Base-by-base conservation (phyloP, 2,113 vertebrate species). In the Psilopogon haemacephalus region DNA sequence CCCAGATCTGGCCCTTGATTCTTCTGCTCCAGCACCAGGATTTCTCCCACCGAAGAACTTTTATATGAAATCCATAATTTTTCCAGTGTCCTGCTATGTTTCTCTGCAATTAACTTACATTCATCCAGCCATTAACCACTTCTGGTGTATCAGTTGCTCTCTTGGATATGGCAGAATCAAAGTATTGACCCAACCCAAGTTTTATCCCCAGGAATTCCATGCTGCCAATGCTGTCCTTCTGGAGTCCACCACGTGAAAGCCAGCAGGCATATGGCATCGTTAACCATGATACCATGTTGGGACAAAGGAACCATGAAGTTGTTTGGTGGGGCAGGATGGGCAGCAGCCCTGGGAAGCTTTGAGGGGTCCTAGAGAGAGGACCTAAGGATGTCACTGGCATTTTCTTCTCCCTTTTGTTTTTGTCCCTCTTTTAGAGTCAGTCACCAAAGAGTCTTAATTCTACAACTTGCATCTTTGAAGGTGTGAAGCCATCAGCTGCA, bases 231-330 rank as follows among this genome's bases (percentile, higher is more conserved):
- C 17, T 73, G 19, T 44, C 69, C 59, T 58, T 50, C 70, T 63
- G 58, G 52, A 88, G 5, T 30, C 48, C 44, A 17, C 69, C n/a
- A 1, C 3, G 5, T 55, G 48, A 64, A 76, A 88, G 71, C 71
- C 0, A 0, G 8, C 5, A 0, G 48, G 37, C 50, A 3, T 4
- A 0, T 55, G 64, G 23, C 56, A 20, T 67, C 64, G 2, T 75
- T 40, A 65, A 72, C 54, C 48, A 9, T 1, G 21, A 40, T 15
- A 59, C 24, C 1, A 0, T 21, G 44, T 59, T 85, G 69, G 81
- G 77, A 84, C 70, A 48, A 73, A 86, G 72, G 72, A 62, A 26
- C 80, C 80, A 60, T 0, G 0, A 73, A 55, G 71, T 76, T 14
- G 1, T 62, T 81, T 38, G 81, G 48, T 40, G 48, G 38, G n/a